Base-by-base conservation (phyloP, 2,888 invertebrate species). In the Elmis aenea region DNA sequence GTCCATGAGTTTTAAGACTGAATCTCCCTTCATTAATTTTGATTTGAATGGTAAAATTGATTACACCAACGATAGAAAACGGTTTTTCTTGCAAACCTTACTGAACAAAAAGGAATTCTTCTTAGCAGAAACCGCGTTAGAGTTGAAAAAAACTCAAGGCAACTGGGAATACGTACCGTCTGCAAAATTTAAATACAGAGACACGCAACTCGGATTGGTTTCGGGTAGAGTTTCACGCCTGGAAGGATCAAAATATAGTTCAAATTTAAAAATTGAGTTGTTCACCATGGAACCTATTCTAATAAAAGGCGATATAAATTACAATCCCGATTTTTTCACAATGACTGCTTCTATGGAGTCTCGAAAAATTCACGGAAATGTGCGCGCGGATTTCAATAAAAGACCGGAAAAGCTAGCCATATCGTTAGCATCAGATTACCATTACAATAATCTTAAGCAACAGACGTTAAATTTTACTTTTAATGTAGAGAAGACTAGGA, bases 11-110 rank as follows among this genome's bases (percentile, higher is more conserved):
- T 38, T 42, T 5, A 38, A 38, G 18, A n/a, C 52, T n/a, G 22
- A 25, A 13, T 48, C 51, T 1, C 51, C 51, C 8, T 48, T 52
- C 9, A 26, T 42, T 6, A 50, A 38, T 13, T 43, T 51, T 11
- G 42, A 47, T 15, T 26, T 51, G 3, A 32, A 36, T 9, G 44
- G 44, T 13, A 42, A 28, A 28, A 20, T 50, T 11, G 45, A 39
- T 10, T 35, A 34, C 13, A 42, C 40, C 13, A 26, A 31, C 11
- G 46, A 48, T 22, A 49, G 51, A 32, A 39, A 47, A 20, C 37
- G 34, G 9, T 48, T 53, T 31, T 24, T 46, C 23, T 16, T 51
- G 6, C 36, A 46, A 28, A 46, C 48, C 2, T 27, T 31, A 15
- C 45, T 40, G 20, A 52, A 53, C 25, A 34, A 48, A 12, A 38